phyloP scores from a whole-genome alignment of 2,113 vertebrate genomes.

The Phylloscopus trochilus region DNA sequence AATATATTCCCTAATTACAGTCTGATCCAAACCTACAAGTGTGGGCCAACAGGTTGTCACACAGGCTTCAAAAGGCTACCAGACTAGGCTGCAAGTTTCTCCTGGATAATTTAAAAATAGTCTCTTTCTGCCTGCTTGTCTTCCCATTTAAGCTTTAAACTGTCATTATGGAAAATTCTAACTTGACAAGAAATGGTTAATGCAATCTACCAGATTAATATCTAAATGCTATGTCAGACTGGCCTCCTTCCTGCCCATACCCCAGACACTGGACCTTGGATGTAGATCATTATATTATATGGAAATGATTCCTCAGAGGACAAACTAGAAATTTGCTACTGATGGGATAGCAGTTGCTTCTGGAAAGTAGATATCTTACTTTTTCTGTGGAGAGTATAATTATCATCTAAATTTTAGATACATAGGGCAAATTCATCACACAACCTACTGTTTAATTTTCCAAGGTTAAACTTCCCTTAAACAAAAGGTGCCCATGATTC shows the following conservation, averaged over 20 bases:
- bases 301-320: neutral
- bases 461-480: neutral
- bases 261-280: neutral
- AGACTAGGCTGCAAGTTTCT: neutral
- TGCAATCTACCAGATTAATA: neutral
- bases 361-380: neutral
- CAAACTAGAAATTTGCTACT: neutral
- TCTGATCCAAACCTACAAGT: neutral
- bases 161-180: neutral
- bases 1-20: fast-evolving
- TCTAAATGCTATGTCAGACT: neutral
- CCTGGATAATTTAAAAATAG: neutral
- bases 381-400: neutral
- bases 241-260: neutral
- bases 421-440: neutral
- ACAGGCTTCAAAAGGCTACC: neutral
- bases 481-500: neutral
- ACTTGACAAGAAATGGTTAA: neutral
- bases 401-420: neutral
- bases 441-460: neutral
- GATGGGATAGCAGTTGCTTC: neutral
- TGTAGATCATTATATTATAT: neutral
- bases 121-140: neutral
- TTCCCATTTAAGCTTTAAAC: neutral
- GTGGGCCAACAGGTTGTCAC: neutral